A percentile compares a stretch with the other conserved stretches of the same genome.
These are phyloP conservation scores for Quadroppia sp. DNA, from an alignment of 2,888 invertebrate genomes.

Conservation along the genomic window DNA sequence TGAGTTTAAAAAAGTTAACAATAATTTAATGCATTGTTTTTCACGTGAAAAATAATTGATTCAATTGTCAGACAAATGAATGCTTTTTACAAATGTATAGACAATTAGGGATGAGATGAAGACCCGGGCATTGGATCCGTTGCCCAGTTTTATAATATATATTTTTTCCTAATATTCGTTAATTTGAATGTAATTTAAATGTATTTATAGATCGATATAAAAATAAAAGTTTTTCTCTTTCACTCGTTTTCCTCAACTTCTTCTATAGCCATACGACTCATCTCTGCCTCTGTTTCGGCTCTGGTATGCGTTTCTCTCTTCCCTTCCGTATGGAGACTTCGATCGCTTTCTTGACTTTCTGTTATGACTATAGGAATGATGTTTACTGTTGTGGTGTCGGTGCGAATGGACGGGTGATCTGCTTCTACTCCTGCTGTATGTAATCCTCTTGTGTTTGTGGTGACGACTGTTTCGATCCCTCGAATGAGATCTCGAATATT, in stretches of 20 bases:
- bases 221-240: background rate
- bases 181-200: background rate
- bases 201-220: constrained; percentile 1
- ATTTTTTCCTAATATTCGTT: constrained; percentile 3
- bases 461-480: background rate
- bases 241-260: constrained; percentile 4
- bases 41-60: too few relatives aligned
- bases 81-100: constrained; percentile 18
- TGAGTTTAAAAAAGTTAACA: too few relatives aligned
- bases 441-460: constrained; percentile 16
- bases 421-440: constrained; percentile 19
- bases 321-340: constrained; percentile 11
- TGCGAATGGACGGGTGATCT: constrained; percentile 20
- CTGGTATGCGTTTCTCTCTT: background rate
- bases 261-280: background rate
- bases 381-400: constrained; percentile 26
- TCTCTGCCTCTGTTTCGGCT: background rate
- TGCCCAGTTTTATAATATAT: background rate
- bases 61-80: background rate
- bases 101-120: background rate
- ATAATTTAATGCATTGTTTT: background rate
- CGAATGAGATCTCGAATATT: background rate
- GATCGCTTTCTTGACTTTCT: constrained; percentile 8
- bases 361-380: constrained; percentile 19
- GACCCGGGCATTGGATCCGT: background rate